Evolutionary conservation across 2,113 vertebrate species (phyloP).

Genomic region (Istiophorus platypterus): DNA sequence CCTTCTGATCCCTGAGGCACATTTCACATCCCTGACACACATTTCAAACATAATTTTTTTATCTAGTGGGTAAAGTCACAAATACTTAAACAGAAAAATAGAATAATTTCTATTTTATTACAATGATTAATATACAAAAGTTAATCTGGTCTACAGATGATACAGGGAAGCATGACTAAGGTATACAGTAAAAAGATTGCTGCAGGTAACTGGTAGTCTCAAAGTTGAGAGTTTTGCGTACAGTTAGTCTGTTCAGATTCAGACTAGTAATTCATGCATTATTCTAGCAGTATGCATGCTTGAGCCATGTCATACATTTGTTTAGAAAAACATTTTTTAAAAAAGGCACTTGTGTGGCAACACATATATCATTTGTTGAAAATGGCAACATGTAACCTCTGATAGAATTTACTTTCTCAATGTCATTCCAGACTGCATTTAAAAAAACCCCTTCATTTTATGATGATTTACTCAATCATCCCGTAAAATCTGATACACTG

Average conservation of each 20-base stretch:
- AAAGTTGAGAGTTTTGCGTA: constrained; percentile 15
- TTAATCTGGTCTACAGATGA: constrained; percentile 61
- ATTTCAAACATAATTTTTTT: not conserved
- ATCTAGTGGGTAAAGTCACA: not conserved
- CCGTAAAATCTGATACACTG: not conserved
- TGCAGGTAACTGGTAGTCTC: constrained; percentile 44
- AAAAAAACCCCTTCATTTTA: not conserved
- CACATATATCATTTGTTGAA: not conserved
- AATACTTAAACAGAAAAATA: constrained; percentile 2
- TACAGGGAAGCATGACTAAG: constrained; percentile 65
- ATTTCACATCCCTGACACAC: not conserved
- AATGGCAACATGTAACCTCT: constrained; percentile 3
- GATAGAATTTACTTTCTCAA: not conserved
- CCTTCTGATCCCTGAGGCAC: not conserved
- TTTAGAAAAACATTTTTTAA: constrained; percentile 18
- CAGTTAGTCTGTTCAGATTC: constrained; percentile 39
- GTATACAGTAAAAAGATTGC: constrained; percentile 38
- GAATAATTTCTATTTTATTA: constrained; percentile 72
- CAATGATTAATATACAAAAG: constrained; percentile 72
- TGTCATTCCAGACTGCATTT: not conserved
- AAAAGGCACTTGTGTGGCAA: constrained; percentile 58
- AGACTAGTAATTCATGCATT: constrained; percentile 42
- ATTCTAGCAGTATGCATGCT: constrained; percentile 30
- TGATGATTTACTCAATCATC: not conserved
- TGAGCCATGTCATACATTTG: constrained; percentile 24